Percentiles rank a stretch among this genome's conserved stretches.
Conservation (phyloP, 2,888 invertebrate species). For the Xylocampa areola region DNA sequence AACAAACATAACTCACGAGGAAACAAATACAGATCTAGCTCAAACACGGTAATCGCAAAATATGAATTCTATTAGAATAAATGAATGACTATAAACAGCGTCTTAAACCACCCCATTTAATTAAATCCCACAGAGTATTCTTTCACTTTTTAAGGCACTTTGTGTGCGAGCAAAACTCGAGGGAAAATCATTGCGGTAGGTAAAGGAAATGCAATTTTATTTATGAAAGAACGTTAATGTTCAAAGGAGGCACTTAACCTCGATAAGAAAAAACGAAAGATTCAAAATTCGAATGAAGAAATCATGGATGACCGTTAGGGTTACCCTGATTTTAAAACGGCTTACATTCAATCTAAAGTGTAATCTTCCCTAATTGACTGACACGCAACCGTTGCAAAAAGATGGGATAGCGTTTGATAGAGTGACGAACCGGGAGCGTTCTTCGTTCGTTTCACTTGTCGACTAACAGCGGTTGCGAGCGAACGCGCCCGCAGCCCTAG, state of each 20-base stretch:
- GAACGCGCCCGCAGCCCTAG: slow-evolving; percentile 68
- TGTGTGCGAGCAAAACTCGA: slow-evolving; percentile 32
- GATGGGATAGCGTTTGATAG: slow-evolving; percentile 66
- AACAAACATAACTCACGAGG: slow-evolving; percentile 35
- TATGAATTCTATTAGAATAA: slow-evolving; percentile 47
- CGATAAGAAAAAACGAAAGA: slow-evolving; percentile 47
- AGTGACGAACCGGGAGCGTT: slow-evolving; percentile 67
- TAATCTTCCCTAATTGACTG: slow-evolving; percentile 73
- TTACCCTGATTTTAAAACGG: slow-evolving; percentile 58
- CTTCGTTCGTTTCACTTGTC: slow-evolving; percentile 76
- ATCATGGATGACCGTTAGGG: slow-evolving; percentile 31
- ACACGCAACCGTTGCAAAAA: slow-evolving; percentile 69
- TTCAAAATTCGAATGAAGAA: slow-evolving; percentile 49
- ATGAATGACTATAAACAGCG: slow-evolving; percentile 45
- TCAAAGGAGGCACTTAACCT: slow-evolving; percentile 56
- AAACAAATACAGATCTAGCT: slow-evolving; percentile 37
- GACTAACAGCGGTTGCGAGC: slow-evolving; percentile 69
- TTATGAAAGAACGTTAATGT: slow-evolving; percentile 47
- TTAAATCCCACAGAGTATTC: slow-evolving; percentile 44
- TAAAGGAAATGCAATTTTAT: slow-evolving; percentile 44
- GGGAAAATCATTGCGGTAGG: slow-evolving; percentile 37
- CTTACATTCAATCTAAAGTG: slow-evolving; percentile 65
- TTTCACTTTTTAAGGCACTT: slow-evolving; percentile 13
- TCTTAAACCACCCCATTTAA: slow-evolving; percentile 45
- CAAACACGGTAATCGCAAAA: slow-evolving; percentile 17